Conservation (phyloP, 1,140 invertebrate genomes). For the Ruditapes philippinarum region DNA sequence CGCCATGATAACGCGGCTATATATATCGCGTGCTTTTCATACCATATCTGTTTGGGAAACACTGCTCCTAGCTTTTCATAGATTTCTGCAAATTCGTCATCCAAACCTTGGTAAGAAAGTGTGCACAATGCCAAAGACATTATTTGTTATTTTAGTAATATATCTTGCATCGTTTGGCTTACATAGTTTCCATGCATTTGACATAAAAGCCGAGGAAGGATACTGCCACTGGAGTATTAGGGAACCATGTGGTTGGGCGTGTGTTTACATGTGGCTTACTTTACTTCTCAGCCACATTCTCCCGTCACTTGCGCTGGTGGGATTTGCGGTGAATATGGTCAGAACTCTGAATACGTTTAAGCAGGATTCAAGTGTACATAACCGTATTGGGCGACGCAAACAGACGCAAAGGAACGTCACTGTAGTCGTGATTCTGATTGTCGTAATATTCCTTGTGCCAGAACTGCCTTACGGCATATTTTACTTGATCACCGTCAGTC, state of each 20-base stretch:
- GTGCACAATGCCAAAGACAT: constrained; percentile 36
- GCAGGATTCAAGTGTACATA: background rate
- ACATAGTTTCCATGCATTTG: constrained; percentile 56
- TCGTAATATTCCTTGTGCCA: constrained; percentile 44
- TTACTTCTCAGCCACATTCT: constrained; percentile 8
- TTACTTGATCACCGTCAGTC: constrained; percentile 18
- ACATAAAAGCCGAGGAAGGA: constrained; percentile 48
- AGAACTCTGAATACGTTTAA: background rate
- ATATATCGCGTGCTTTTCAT: constrained; percentile 63
- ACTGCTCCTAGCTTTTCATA: constrained; percentile 18
- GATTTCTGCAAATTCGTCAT: constrained; percentile 13
- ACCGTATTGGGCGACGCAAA: no score
- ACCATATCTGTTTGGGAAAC: constrained; percentile 54
- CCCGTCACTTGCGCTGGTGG: constrained; percentile 10
- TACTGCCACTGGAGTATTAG: constrained; percentile 30
- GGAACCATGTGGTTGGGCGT: constrained; percentile 47
- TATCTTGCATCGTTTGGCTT: constrained; percentile 31
- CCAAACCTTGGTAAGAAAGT: background rate
- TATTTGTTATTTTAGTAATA: background rate
- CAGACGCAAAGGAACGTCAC: constrained; percentile 22
- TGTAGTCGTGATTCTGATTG: constrained; percentile 35
- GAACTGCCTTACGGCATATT: constrained; percentile 57
- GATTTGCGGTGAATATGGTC: constrained; percentile 5
- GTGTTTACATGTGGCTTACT: constrained; percentile 51
- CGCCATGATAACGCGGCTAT: constrained; percentile 37